Conservation (phyloP, 1,140 invertebrate species). For the Teleopsis dalmanni region DNA sequence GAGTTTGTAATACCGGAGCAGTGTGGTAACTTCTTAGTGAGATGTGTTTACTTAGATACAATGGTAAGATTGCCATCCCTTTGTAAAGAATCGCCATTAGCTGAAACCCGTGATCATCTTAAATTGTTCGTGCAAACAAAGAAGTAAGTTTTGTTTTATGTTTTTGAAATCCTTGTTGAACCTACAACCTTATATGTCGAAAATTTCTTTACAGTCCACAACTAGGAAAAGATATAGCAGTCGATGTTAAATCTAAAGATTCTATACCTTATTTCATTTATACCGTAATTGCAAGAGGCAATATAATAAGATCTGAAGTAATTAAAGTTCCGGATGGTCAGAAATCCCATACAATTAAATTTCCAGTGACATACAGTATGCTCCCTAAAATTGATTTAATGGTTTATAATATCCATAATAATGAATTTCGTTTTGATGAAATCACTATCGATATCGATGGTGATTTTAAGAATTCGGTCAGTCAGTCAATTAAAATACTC, state of each 20-base stretch:
- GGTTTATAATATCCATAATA: slow-evolving; percentile 25
- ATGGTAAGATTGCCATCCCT: background rate
- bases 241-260: slow-evolving; percentile 75
- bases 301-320: slow-evolving; percentile 65
- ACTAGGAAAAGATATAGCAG: slow-evolving; percentile 64
- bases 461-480: background rate
- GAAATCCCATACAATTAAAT: slow-evolving; percentile 42
- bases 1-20: too few species aligned
- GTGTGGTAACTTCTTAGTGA: too few species aligned
- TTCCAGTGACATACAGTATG: slow-evolving; percentile 67
- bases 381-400: slow-evolving; percentile 59
- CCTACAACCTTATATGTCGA: background rate
- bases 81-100: background rate
- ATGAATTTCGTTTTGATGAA: slow-evolving; percentile 75
- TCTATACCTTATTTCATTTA: slow-evolving; percentile 68
- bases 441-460: slow-evolving; percentile 55
- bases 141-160: background rate
- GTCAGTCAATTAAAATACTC: too few species aligned
- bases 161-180: background rate
- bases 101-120: background rate
- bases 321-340: slow-evolving; percentile 40
- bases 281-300: slow-evolving; percentile 78
- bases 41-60: background rate
- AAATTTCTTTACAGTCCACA: slow-evolving; percentile 42
- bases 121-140: background rate